phyloP scores from a whole-genome alignment of 2,113 vertebrate genomes.

The Micromys minutus region DNA sequence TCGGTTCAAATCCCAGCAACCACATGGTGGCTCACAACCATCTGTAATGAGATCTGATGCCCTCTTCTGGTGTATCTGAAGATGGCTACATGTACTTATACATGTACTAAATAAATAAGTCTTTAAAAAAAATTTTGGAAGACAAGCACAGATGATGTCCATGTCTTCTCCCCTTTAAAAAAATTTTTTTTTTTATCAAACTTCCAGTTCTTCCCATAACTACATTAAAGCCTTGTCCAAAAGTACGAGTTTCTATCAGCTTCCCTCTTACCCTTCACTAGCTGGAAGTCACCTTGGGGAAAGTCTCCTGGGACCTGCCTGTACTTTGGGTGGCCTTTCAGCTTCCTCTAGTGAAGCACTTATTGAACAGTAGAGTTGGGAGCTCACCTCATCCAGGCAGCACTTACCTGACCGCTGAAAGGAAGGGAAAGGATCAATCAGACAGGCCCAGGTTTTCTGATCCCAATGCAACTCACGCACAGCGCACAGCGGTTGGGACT shows the following conservation, averaged over 20 bases:
- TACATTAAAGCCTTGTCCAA: neutral
- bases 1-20: no score
- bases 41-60: no score
- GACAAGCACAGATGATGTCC: no score
- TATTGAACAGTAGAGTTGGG: neutral
- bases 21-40: no score
- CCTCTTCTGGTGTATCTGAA: no score
- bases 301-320: neutral
- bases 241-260: neutral
- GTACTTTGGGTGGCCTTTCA: neutral
- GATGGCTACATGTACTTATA: no score
- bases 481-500: neutral
- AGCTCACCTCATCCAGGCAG: neutral
- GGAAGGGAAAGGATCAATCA: rapidly evolving
- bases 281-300: neutral
- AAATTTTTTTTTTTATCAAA: no score
- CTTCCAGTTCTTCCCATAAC: neutral
- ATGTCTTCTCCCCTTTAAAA: no score
- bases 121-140: no score
- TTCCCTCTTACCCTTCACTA: neutral
- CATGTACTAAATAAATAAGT: no score
- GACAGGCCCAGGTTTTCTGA: no score
- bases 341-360: neutral
- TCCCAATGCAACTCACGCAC: no score
- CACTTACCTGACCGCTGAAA: neutral